These are phyloP conservation scores for Abrostola tripartita DNA, from an alignment of 2,888 invertebrate species.

Conservation along the genomic window DNA sequence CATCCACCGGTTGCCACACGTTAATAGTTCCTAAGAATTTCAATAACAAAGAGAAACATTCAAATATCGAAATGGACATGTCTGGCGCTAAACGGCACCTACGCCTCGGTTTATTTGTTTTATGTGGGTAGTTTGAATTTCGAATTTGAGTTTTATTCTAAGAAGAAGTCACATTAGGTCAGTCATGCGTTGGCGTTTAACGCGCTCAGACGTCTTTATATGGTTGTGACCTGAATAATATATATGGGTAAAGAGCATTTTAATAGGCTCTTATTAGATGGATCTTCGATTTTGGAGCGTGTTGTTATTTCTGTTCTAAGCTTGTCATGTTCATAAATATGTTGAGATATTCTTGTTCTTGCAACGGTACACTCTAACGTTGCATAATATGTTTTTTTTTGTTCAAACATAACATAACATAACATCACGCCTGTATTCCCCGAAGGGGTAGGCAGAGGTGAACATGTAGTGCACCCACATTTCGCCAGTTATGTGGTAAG, in stretches of 20 bases:
- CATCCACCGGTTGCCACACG: no score
- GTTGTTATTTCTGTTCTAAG: conserved; percentile 9
- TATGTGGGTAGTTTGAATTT: conserved; percentile 59
- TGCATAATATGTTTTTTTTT: neutral
- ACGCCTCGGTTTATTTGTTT: conserved; percentile 49
- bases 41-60: conserved; percentile 31
- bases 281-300: conserved; percentile 28
- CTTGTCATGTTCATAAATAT: conserved; percentile 9
- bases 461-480: no score
- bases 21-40: conserved; percentile 27
- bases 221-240: conserved; percentile 35
- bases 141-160: conserved; percentile 45
- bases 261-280: conserved; percentile 31
- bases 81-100: conserved; percentile 47
- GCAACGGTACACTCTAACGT: neutral
- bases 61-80: conserved; percentile 32
- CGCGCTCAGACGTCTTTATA: conserved; percentile 55
- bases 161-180: conserved; percentile 52
- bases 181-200: conserved; percentile 66
- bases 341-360: neutral
- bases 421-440: no score
- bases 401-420: neutral
- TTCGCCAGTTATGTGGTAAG: no score
- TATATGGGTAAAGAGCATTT: conserved; percentile 48
- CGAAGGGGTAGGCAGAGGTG: no score